Percentiles rank a stretch among this genome's conserved stretches.
Evolutionary conservation across 2,888 invertebrate genomes (phyloP).

Genomic region (Mantis religiosa): DNA sequence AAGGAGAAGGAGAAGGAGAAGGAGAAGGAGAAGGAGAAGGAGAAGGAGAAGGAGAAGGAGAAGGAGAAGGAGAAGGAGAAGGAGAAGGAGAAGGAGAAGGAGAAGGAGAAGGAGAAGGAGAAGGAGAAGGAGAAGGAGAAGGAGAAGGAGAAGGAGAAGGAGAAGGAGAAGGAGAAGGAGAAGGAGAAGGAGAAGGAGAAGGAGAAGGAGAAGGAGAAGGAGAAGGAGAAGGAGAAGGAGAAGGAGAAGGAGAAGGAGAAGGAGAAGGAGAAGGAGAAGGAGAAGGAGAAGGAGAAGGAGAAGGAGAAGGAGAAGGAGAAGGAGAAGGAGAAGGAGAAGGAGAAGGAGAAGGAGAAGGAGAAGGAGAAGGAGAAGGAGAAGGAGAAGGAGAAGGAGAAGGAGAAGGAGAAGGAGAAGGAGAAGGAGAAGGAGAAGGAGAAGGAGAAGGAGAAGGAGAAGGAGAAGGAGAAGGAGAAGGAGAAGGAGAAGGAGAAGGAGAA

Average conservation of each 20-base stretch:
- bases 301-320: constrained; percentile 32
- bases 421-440: constrained; percentile 32
- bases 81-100: constrained; percentile 32
- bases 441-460: constrained; percentile 32
- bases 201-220: constrained; percentile 32
- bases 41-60: constrained; percentile 31
- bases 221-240: constrained; percentile 32
- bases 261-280: constrained; percentile 32
- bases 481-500: constrained; percentile 32
- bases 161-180: constrained; percentile 32
- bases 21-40: constrained; percentile 32
- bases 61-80: constrained; percentile 30
- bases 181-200: constrained; percentile 32
- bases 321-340: constrained; percentile 32
- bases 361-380: constrained; percentile 28
- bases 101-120: constrained; percentile 32
- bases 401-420: constrained; percentile 32
- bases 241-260: constrained; percentile 32
- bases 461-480: constrained; percentile 32
- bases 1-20: constrained; percentile 32
- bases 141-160: constrained; percentile 32
- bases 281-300: constrained; percentile 32
- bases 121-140: constrained; percentile 32
- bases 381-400: constrained; percentile 32
- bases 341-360: constrained; percentile 32